Conservation (phyloP, 30 jellyfish, hydroid and myxozoan species). For the Aurelia sp. region DNA sequence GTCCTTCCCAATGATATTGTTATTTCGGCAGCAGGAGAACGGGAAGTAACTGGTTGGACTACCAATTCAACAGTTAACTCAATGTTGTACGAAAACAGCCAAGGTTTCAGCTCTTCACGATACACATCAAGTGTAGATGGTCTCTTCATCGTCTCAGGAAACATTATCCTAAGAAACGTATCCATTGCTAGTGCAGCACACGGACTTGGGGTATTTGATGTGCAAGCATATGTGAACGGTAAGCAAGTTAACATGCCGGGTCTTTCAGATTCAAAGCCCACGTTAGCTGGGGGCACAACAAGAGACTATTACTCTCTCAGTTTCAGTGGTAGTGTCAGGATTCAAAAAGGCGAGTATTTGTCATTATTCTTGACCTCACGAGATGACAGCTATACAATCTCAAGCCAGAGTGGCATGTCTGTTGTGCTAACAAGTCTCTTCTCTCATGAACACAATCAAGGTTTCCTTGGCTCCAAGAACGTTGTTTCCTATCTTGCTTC, state of each 20-base stretch:
- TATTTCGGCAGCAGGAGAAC: conserved; percentile 15
- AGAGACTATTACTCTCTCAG: conserved; percentile 64
- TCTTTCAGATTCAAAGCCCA: conserved; percentile 42
- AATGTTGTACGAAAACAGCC: conserved; percentile 43
- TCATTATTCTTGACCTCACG: conserved; percentile 33
- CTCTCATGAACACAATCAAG: conserved; percentile 48
- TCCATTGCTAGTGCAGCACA: conserved; percentile 35
- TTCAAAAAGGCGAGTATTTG: conserved; percentile 61
- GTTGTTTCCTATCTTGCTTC: conserved; percentile 28
- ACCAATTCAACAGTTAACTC: conserved; percentile 12
- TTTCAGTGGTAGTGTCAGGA: conserved; percentile 73
- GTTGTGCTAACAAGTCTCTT: conserved; percentile 48
- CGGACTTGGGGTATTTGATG: conserved; percentile 29
- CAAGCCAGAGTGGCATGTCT: conserved; percentile 77
- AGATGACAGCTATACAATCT: conserved; percentile 51
- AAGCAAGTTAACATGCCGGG: conserved; percentile 68
- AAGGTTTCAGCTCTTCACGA: conserved; percentile 39
- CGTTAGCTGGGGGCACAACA: conserved; percentile 25
- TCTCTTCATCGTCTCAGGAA: conserved; percentile 80
- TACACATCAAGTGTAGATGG: conserved; percentile 61
- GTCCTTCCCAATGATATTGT: conserved; percentile 33
- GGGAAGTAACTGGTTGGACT: conserved; percentile 58
- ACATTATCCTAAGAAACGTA: conserved; percentile 56
- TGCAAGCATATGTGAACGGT: conserved; percentile 64
- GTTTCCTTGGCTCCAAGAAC: conserved; percentile 43